phyloP scores from a whole-genome alignment of 2,797 vertebrate genomes.

The Galagoides demidoff region DNA sequence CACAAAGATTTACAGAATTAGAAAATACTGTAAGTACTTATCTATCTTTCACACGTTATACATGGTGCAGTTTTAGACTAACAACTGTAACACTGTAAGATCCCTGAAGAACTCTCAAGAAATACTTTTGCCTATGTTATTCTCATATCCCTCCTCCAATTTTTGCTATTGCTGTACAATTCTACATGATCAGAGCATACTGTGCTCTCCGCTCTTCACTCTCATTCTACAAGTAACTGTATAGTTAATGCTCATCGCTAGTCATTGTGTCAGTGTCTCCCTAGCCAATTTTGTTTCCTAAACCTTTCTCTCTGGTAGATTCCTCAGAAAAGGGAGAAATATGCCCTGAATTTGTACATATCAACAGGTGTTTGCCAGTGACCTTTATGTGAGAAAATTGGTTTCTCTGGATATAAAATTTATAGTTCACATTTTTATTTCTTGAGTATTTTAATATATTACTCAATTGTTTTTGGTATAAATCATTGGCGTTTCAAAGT shows the following conservation, averaged over 20 bases:
- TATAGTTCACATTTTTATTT: not conserved
- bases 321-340: not conserved
- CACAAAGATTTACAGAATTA: not conserved
- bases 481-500: not conserved
- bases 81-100: not conserved
- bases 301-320: not conserved
- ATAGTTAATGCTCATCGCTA: not conserved
- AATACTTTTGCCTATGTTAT: not conserved
- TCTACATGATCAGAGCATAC: not conserved
- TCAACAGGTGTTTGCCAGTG: not conserved
- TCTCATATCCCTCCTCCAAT: not conserved
- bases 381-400: conserved; percentile 4
- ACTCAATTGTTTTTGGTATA: not conserved
- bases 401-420: not conserved
- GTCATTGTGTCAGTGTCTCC: not conserved
- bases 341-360: not conserved
- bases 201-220: not conserved
- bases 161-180: not conserved
- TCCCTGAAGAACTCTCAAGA: not conserved
- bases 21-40: not conserved
- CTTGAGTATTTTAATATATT: not conserved
- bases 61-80: not conserved
- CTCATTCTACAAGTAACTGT: not conserved
- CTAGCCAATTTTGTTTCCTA: not conserved
- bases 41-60: not conserved